Conservation (phyloP, 2,797 vertebrate species). For the Coendou prehensilis region DNA sequence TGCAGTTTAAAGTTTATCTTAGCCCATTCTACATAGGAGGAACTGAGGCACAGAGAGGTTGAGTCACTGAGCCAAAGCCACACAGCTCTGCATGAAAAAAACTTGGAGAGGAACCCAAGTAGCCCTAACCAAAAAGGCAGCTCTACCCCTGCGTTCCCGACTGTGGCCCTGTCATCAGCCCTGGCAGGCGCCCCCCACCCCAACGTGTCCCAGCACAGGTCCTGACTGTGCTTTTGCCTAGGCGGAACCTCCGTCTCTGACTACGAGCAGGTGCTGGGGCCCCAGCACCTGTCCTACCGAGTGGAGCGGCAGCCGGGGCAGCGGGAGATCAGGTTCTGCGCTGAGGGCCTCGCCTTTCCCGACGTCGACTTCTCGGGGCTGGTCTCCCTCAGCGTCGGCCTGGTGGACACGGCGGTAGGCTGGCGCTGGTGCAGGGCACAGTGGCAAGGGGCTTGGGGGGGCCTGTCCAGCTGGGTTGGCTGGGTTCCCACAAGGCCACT, state of each 20-base stretch:
- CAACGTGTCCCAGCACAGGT: neutral
- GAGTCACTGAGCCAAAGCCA: neutral
- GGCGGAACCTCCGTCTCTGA: constrained; percentile 58
- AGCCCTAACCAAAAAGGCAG: rapidly evolving
- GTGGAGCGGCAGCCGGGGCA: constrained; percentile 89
- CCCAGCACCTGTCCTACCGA: constrained; percentile 80
- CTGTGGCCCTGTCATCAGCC: neutral
- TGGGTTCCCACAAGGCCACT: neutral
- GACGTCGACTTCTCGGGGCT: constrained; percentile 92
- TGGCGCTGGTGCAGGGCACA: neutral
- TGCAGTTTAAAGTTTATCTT: neutral
- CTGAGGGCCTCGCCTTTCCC: constrained; percentile 94
- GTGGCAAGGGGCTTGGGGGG: neutral
- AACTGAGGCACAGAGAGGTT: constrained; percentile 43
- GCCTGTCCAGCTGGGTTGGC: neutral
- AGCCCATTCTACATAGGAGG: neutral
- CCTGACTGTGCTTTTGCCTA: constrained; percentile 30
- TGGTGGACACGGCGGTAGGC: constrained; percentile 90
- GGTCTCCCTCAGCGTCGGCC: constrained; percentile 91
- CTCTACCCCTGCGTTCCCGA: neutral
- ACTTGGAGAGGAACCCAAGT: neutral
- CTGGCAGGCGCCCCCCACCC: neutral
- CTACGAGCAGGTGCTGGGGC: constrained; percentile 91
- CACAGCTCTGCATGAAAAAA: neutral
- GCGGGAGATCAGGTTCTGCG: constrained; percentile 90